These are phyloP conservation scores for Amiota mariae DNA, from an alignment of 2,888 invertebrate species.

Conservation along the genomic window DNA sequence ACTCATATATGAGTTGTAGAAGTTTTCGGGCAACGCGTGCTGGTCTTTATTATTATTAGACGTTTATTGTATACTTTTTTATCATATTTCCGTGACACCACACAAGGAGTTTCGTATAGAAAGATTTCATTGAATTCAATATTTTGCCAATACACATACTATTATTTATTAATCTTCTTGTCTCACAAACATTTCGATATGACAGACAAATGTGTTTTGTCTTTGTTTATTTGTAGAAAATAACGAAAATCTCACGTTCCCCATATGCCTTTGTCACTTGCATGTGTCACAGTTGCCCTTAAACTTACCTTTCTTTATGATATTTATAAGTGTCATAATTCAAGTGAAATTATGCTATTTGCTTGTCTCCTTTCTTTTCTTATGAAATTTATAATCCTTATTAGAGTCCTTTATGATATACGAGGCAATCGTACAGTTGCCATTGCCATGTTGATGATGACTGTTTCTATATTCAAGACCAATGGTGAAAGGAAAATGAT, in stretches of 20 bases:
- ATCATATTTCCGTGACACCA: neutral
- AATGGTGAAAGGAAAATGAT: no score
- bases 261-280: neutral
- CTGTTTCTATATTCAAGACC: neutral
- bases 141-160: constrained; percentile 15
- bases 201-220: neutral
- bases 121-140: neutral
- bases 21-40: neutral
- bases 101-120: neutral
- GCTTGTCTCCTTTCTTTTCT: neutral
- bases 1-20: neutral
- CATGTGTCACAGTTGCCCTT: constrained; percentile 18
- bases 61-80: neutral
- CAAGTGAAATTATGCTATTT: constrained; percentile 11
- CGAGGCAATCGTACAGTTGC: neutral
- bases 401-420: constrained; percentile 9
- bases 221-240: constrained; percentile 3
- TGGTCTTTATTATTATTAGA: neutral
- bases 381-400: constrained; percentile 19
- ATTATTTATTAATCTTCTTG: neutral
- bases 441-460: constrained; percentile 10
- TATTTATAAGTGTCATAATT: constrained; percentile 24
- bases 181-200: neutral
- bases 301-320: neutral
- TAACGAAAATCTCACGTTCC: constrained; percentile 6